Evolutionary conservation across 1,140 invertebrate genomes (phyloP), one percentile per base, ranked within the genome.

Genomic region (Mya arenaria): DNA sequence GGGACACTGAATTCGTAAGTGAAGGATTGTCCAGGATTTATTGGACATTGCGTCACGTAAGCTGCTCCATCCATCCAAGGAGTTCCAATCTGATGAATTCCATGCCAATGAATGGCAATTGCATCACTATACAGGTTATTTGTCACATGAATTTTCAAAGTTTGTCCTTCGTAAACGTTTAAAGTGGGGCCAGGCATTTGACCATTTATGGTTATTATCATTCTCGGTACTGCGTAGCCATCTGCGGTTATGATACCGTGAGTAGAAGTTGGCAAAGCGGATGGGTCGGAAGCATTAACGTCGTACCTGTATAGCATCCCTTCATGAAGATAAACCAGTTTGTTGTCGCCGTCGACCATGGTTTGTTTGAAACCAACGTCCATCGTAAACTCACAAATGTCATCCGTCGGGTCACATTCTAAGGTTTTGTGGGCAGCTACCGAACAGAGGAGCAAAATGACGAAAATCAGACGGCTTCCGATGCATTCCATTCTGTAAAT

Each of bases 21-120:
- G 93, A 98, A 98, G 0, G 95, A 96, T 87, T 96, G 96, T 88
- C 96, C 95, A 89, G 97, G 95, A 73, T 95, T 93, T 87, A 98
- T 98, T 8, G 97, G 97, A 92, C 97, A 98, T 91, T 98, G 97
- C 0, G 97, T 97, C 15, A 98, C 95, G 80, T 96, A 96, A 10
- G 97, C 97, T 41, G 98, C 97, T 52, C 97, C 97, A 90, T 98
- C 97, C 91, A 97, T 97, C 92, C 97, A 97, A 86, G 97, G 97
- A 3, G 96, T 95, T 52, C 95, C 95, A 44, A 95, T 93, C 93
- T 97, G 97, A 92, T 95, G 96, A 65, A 98, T 94, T 52, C 97
- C 97, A 72, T 96, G 94, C 96, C 97, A 98, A 92, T 98, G 97
- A 77, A 98, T 95, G 0, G 96, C 96, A 3, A 96, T 94, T 89